A percentile compares a stretch with the other conserved stretches of the same genome.
Evolutionary conservation across 2,797 vertebrate genomes (phyloP).

Genomic region (Cheirogaleus major): DNA sequence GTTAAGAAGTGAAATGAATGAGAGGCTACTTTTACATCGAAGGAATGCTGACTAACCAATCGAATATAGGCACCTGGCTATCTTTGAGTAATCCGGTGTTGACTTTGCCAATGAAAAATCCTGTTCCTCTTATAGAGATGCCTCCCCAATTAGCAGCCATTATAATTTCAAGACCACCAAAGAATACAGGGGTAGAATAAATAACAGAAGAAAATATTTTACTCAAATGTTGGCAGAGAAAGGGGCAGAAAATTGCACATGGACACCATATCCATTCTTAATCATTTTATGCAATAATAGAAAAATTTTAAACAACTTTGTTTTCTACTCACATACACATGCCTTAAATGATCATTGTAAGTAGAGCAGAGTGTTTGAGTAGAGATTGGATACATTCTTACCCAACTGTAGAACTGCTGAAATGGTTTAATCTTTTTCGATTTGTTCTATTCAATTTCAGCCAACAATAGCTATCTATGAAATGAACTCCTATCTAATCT

Average conservation of each 20-base stretch:
- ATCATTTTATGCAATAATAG: background rate
- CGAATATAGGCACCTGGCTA: background rate
- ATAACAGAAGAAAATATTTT: background rate
- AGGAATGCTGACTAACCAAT: background rate
- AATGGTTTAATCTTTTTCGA: background rate
- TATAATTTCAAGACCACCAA: background rate
- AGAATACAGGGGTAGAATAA: background rate
- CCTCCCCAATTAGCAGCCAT: background rate
- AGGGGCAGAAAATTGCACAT: background rate
- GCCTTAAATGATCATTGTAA: background rate
- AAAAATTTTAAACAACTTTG: background rate
- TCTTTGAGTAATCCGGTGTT: background rate
- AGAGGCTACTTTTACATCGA: background rate
- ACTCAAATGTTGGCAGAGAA: background rate
- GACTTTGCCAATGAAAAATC: background rate
- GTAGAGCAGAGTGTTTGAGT: background rate
- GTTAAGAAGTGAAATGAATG: background rate
- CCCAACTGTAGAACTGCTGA: background rate
- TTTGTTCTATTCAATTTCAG: constrained; percentile 24
- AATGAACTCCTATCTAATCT: background rate
- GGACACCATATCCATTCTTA: background rate
- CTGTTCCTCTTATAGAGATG: background rate
- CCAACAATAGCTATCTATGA: background rate
- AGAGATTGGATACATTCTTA: background rate
- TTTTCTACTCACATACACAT: background rate